Conservation (phyloP, 2,888 invertebrate species). For the Julus scandinavius region DNA sequence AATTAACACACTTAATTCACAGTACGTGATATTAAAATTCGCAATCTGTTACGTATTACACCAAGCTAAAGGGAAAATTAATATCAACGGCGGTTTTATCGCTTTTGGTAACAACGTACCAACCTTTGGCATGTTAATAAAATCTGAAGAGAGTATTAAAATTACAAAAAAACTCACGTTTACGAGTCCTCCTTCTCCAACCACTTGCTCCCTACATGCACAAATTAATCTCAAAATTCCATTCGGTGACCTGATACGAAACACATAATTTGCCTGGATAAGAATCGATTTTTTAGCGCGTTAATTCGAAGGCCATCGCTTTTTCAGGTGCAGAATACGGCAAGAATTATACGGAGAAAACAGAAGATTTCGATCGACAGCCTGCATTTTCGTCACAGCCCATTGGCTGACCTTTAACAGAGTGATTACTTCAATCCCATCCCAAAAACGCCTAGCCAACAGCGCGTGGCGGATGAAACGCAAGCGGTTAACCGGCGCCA, state of each 20-base stretch:
- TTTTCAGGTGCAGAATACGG: background rate
- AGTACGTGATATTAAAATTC: background rate
- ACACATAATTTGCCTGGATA: background rate
- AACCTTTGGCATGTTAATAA: too few relatives aligned
- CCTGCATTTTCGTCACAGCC: slow-evolving; percentile 4
- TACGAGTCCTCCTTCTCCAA: background rate
- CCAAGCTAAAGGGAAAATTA: background rate
- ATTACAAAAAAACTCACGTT: background rate
- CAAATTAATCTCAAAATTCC: slow-evolving; percentile 1
- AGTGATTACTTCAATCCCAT: background rate
- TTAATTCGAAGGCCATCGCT: background rate
- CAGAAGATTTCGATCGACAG: background rate
- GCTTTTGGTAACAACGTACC: background rate
- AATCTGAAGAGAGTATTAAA: background rate
- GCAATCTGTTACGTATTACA: background rate
- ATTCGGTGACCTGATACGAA: background rate
- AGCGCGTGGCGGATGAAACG: slow-evolving; percentile 4
- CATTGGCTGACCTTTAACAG: slow-evolving; percentile 21
- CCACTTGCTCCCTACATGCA: background rate
- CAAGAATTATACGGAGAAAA: background rate
- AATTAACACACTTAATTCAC: background rate
- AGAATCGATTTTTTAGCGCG: background rate
- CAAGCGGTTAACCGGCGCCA: background rate
- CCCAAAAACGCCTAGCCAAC: background rate
- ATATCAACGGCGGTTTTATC: background rate